These are phyloP conservation scores for Apotomis betuletana DNA, from an alignment of 2,888 invertebrate species.

Conservation along the genomic window DNA sequence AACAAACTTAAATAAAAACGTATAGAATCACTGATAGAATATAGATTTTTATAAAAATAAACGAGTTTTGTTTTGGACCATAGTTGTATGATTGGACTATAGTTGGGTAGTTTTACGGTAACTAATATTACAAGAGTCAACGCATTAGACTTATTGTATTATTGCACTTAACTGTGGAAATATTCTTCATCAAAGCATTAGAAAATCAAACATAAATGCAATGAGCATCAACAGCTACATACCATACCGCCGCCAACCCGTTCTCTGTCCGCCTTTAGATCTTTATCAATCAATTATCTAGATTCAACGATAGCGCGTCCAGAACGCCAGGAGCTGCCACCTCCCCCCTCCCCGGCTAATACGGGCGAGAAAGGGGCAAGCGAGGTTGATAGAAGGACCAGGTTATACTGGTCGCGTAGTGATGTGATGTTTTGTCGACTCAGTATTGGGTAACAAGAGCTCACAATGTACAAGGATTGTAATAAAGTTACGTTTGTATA, in stretches of 20 bases:
- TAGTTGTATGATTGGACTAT: too few species aligned
- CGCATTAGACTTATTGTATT: too few species aligned
- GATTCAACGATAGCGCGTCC: conserved; percentile 48
- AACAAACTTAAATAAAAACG: too few species aligned
- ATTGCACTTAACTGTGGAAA: too few species aligned
- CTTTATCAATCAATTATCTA: conserved; percentile 65
- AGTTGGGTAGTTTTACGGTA: too few species aligned
- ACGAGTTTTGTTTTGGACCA: too few species aligned
- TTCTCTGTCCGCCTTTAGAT: conserved; percentile 51
- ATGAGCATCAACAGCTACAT: conserved; percentile 11
- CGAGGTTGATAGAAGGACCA: conserved; percentile 1
- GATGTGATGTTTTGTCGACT: conserved; percentile 37
- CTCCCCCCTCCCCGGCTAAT: background rate
- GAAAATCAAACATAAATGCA: background rate
- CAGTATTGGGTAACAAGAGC: conserved; percentile 45
- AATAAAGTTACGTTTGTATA: background rate
- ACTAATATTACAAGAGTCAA: too few species aligned
- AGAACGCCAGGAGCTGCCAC: conserved; percentile 2
- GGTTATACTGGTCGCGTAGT: conserved; percentile 13
- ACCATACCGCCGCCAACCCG: conserved; percentile 46
- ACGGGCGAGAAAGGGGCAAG: conserved; percentile 4
- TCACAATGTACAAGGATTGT: conserved; percentile 31
- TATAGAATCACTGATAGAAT: too few species aligned
- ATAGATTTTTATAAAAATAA: too few species aligned
- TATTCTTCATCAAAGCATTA: too few species aligned